phyloP scores from a whole-genome alignment of 2,888 invertebrate species.

The Cybosia mesomella region DNA sequence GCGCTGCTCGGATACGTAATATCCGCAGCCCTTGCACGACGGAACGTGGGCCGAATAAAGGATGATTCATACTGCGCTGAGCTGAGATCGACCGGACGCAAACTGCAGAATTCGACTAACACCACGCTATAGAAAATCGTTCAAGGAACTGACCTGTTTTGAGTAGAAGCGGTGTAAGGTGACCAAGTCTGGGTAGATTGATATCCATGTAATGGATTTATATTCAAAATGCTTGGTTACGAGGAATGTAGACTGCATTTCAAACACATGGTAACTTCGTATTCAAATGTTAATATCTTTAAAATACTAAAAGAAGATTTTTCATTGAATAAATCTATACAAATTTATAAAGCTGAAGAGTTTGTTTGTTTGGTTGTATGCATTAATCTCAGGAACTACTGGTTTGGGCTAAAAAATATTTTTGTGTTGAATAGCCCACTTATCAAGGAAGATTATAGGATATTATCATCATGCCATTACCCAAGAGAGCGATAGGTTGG shows the following conservation, averaged over 20 bases:
- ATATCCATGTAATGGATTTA: not conserved
- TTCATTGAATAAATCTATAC: too few species aligned
- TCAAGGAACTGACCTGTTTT: not conserved
- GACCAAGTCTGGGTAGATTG: not conserved
- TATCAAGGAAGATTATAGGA: too few species aligned
- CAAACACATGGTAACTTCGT: not conserved
- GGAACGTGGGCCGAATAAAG: slow-evolving; percentile 48
- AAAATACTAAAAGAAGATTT: too few species aligned
- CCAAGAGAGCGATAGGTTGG: too few species aligned
- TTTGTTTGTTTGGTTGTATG: too few species aligned
- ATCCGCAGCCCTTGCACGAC: slow-evolving; percentile 43
- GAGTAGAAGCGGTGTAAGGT: not conserved
- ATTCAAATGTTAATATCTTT: too few species aligned
- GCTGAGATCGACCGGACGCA: slow-evolving; percentile 1
- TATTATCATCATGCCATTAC: too few species aligned
- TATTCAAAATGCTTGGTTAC: not conserved
- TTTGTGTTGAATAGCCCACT: too few species aligned
- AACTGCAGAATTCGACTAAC: not conserved
- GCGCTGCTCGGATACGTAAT: slow-evolving; percentile 49
- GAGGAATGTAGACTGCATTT: not conserved
- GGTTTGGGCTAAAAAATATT: too few species aligned
- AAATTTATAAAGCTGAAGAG: too few species aligned
- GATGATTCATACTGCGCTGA: slow-evolving; percentile 11
- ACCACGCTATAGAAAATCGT: slow-evolving; percentile 6
- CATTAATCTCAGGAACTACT: too few species aligned